These are phyloP conservation scores for Adelphocoris suturalis DNA, from an alignment of 2,888 invertebrate genomes.

Conservation along the genomic window DNA sequence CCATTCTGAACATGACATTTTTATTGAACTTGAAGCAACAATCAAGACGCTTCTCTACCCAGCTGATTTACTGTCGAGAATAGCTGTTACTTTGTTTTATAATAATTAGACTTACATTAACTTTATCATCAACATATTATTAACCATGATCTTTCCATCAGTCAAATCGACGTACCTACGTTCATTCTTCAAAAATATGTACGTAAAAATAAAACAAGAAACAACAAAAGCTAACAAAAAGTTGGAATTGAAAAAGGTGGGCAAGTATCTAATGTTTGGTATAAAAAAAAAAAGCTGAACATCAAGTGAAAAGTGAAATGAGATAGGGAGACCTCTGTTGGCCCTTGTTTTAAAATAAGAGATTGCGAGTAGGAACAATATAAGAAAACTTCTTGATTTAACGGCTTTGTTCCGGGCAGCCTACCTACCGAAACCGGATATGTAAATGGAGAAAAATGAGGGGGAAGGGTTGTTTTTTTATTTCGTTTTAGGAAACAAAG, in stretches of 20 bases:
- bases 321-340: background rate
- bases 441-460: slow-evolving; percentile 50
- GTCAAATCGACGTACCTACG: too few species aligned
- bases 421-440: background rate
- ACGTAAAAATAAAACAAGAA: too few species aligned
- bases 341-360: slow-evolving; percentile 20
- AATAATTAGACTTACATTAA: too few species aligned
- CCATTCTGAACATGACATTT: too few species aligned
- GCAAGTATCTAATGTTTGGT: background rate
- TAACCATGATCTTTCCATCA: too few species aligned
- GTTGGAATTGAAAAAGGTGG: background rate
- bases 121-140: too few species aligned
- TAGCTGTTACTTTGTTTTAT: too few species aligned
- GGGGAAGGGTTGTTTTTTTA: background rate
- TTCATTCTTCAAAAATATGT: too few species aligned
- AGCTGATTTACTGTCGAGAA: too few species aligned
- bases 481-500: slow-evolving; percentile 9
- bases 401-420: slow-evolving; percentile 31
- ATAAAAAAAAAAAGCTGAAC: background rate
- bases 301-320: background rate
- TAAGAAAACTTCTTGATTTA: slow-evolving; percentile 29
- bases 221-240: too few species aligned
- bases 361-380: slow-evolving; percentile 28
- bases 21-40: too few species aligned
- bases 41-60: too few species aligned